Evolutionary conservation across 2,113 vertebrate genomes (phyloP), one percentile per base, ranked within the genome.

Genomic region (Polypterus bichir): DNA sequence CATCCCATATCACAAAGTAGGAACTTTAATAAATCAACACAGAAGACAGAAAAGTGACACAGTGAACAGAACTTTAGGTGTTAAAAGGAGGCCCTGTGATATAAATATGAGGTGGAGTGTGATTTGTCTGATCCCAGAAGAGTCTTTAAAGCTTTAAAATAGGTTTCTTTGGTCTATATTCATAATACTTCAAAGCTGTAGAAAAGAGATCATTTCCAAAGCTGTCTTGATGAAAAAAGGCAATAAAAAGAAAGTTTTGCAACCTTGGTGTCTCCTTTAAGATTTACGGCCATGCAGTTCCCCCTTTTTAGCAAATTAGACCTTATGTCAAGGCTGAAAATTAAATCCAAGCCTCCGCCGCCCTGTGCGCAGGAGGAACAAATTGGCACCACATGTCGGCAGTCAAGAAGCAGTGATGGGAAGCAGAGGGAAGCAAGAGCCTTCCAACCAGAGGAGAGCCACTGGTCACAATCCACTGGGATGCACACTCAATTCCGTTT

Each of bases 261-360:
- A 76, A 79, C 72, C 75, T 79, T 71, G 69, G 71, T 71, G 75
- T 81, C 73, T 80, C 73, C 74, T 78, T 65, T 64, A 84, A 81
- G 81, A 84, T 84, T 84, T 85, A 83, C 72, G 71, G 78, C 79
- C 69, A 71, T 71, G 76, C 62, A 71, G 67, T 71, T 82, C 76
- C 71, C 72, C 74, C 73, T 81, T 82, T 82, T 59, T 78, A 83
- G 77, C 75, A 81, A 81, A 86, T 84, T 86, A 82, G 85, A 82
- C 75, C 77, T 83, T 57, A 78, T 79, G 78, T 83, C 79, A 81
- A 83, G 73, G 68, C 72, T 83, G 75, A 76, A 79, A 77, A 81
- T 85, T 73, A 85, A 80, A 77, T 81, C 71, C 77, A 85, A 83
- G 77, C 72, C 70, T 62, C 73, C 68, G 79, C 70, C 75, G 64